A percentile compares a stretch with the other conserved stretches of the same genome.
These are phyloP conservation scores for Pampus argenteus DNA, from an alignment of 2,797 vertebrate genomes.

Conservation along the genomic window DNA sequence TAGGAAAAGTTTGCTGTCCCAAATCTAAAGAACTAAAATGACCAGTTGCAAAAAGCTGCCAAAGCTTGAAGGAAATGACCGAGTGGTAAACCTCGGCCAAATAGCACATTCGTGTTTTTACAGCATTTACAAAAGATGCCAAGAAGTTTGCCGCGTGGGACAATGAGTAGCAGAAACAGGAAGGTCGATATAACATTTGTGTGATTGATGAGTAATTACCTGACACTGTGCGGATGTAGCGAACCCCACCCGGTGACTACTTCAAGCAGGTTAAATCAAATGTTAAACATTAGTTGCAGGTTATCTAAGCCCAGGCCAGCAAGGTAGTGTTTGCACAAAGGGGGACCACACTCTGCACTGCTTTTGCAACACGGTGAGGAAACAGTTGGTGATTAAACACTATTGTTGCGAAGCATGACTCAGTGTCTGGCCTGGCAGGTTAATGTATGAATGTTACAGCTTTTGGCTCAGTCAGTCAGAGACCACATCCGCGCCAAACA, in stretches of 20 bases:
- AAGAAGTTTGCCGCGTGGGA: background rate
- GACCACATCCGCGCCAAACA: conserved; percentile 43
- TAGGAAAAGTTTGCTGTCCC: no score
- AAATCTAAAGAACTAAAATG: no score
- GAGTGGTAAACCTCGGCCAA: background rate
- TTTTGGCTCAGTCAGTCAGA: conserved; percentile 27
- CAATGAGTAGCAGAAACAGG: background rate
- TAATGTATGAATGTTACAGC: conserved; percentile 32
- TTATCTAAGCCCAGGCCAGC: conserved; percentile 31
- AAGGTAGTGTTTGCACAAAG: conserved; percentile 32
- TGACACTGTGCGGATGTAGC: conserved; percentile 20
- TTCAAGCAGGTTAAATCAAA: conserved; percentile 17
- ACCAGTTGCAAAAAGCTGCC: no score
- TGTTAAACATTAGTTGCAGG: conserved; percentile 15
- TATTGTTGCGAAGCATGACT: conserved; percentile 51
- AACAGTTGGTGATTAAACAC: conserved; percentile 42
- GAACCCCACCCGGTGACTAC: conserved; percentile 10
- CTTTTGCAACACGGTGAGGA: conserved; percentile 52
- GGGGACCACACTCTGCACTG: conserved; percentile 1
- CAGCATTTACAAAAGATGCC: background rate
- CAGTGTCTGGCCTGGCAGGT: conserved; percentile 56
- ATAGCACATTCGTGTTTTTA: background rate
- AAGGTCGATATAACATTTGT: background rate
- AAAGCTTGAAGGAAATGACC: no score
- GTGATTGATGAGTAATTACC: conserved; percentile 33